Conservation (phyloP, 1,140 invertebrate species). For the Myzus persicae region DNA sequence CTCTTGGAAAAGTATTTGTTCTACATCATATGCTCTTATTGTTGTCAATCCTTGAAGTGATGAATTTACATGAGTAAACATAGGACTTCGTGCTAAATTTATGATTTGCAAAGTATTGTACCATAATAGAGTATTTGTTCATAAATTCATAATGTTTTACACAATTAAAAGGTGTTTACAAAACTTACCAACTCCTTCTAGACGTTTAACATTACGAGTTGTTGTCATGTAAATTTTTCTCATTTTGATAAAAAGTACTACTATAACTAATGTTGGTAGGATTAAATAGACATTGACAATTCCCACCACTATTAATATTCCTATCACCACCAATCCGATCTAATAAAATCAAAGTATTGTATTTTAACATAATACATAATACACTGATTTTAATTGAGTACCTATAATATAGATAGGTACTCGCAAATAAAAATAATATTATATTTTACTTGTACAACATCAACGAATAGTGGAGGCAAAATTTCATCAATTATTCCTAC, state of each 20-base stretch:
- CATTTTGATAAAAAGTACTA: neutral
- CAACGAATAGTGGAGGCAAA: slow-evolving; percentile 79
- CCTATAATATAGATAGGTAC: too few relatives aligned
- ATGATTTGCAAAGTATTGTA: slow-evolving; percentile 30
- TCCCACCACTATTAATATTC: neutral
- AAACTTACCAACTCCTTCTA: neutral
- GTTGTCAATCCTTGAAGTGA: slow-evolving; percentile 88
- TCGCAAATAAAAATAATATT: too few relatives aligned
- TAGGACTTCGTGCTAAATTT: slow-evolving; percentile 75
- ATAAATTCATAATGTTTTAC: neutral
- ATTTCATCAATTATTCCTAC: slow-evolving; percentile 85
- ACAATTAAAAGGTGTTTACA: neutral
- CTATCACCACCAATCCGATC: neutral
- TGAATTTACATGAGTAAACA: slow-evolving; percentile 88
- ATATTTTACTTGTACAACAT: slow-evolving; percentile 72
- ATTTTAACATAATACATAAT: too few relatives aligned
- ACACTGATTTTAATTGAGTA: too few relatives aligned
- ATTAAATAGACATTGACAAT: neutral
- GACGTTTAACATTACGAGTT: neutral
- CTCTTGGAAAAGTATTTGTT: slow-evolving; percentile 80
- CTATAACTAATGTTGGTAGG: neutral
- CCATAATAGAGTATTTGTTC: neutral
- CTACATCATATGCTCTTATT: slow-evolving; percentile 83
- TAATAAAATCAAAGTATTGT: neutral
- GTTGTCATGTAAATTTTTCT: neutral